A percentile compares a stretch with the other conserved stretches of the same genome.
Evolutionary conservation across 2,888 invertebrate species (phyloP).

Genomic region (Acrocyrtus sp.): DNA sequence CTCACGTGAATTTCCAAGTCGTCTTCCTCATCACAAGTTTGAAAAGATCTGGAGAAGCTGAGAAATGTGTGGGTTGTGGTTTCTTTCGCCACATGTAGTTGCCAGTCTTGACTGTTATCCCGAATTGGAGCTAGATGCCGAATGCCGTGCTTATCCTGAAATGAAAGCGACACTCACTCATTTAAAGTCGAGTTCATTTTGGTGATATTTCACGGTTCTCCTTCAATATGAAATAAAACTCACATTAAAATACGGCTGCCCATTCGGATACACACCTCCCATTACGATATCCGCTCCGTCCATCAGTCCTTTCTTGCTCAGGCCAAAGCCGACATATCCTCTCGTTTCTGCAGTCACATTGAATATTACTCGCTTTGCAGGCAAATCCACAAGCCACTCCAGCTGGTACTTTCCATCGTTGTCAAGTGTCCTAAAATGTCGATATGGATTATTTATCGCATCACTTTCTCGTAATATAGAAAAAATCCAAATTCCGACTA

Average conservation of each 20-base stretch:
- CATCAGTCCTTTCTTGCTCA: neutral
- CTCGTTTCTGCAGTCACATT: conserved; percentile 4
- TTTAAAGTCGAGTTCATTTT: too few relatives aligned
- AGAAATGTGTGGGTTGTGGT: neutral
- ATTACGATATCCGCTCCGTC: conserved; percentile 16
- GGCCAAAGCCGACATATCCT: conserved; percentile 12
- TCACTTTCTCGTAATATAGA: neutral
- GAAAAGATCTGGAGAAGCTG: conserved; percentile 17
- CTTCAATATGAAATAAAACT: too few relatives aligned
- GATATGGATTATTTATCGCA: conserved; percentile 16
- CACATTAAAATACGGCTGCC: conserved; percentile 10
- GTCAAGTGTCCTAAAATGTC: conserved; percentile 10
- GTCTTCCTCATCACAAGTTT: conserved; percentile 12
- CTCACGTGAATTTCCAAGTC: too few relatives aligned
- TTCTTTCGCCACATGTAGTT: neutral
- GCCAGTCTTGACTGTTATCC: conserved; percentile 20
- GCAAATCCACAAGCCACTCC: conserved; percentile 25
- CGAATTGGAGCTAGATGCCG: conserved; percentile 1
- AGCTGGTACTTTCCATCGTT: neutral
- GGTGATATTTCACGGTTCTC: too few relatives aligned
- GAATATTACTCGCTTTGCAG: neutral
- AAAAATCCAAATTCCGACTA: neutral
- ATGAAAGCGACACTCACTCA: too few relatives aligned
- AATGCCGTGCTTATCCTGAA: conserved; percentile 8
- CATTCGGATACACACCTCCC: conserved; percentile 12